Evolutionary conservation across 1,140 invertebrate species (phyloP).

Genomic region (Apolygus lucorum): DNA sequence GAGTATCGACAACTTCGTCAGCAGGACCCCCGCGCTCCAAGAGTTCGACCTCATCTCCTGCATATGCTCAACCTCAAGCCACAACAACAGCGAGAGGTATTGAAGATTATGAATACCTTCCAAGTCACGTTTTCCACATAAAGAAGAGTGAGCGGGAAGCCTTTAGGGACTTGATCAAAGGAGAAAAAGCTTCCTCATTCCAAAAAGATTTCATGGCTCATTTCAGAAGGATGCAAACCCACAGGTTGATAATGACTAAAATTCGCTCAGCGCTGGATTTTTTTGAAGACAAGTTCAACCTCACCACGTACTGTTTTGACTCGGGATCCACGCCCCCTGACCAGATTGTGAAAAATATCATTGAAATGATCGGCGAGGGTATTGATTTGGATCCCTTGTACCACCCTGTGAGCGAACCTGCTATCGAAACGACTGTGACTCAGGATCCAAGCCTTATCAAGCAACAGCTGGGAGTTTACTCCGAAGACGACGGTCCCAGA

Average conservation of each 20-base stretch:
- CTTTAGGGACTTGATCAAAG: background rate
- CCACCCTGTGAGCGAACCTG: background rate
- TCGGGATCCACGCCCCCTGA: background rate
- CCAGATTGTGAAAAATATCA: background rate
- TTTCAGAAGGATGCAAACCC: constrained; percentile 6
- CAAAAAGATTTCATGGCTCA: constrained; percentile 3
- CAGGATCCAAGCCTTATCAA: background rate
- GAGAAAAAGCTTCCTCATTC: background rate
- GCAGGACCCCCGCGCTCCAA: background rate
- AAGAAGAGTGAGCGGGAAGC: constrained; percentile 1
- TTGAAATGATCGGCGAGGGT: background rate
- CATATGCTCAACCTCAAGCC: background rate
- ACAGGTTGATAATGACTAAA: background rate
- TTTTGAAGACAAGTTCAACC: constrained; percentile 7
- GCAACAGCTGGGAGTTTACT: background rate
- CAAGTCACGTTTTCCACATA: constrained; percentile 1
- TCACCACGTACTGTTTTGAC: constrained; percentile 1
- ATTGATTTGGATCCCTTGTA: background rate
- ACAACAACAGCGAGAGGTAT: background rate
- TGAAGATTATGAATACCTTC: background rate
- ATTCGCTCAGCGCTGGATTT: constrained; percentile 1
- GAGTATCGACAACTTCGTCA: background rate
- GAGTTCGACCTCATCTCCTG: background rate
- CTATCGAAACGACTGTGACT: background rate
- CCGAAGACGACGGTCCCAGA: background rate